A percentile compares a stretch with the other conserved stretches of the same genome.
phyloP scores from a whole-genome alignment of 2,797 vertebrate genomes.

The Salmo trutta region DNA sequence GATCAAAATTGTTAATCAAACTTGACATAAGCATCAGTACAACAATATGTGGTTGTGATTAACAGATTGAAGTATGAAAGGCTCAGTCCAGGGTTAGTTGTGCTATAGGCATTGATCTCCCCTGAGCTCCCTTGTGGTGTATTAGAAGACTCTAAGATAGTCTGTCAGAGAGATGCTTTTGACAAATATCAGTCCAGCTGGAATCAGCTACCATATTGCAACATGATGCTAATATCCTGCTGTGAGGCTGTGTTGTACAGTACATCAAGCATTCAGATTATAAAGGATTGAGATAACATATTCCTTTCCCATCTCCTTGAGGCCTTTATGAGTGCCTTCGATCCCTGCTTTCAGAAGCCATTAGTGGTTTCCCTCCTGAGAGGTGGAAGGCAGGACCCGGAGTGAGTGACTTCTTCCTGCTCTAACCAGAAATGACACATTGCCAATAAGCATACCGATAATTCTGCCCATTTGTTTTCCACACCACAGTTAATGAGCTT shows the following conservation, averaged over 20 bases:
- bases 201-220: slow-evolving; percentile 45
- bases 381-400: slow-evolving; percentile 67
- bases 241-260: slow-evolving; percentile 34
- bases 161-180: slow-evolving; percentile 71
- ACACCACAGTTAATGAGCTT: slow-evolving; percentile 80
- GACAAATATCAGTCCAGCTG: slow-evolving; percentile 71
- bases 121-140: slow-evolving; percentile 32
- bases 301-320: slow-evolving; percentile 61
- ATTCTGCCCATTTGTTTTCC: slow-evolving; percentile 81
- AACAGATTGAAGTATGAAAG: not conserved
- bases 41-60: not conserved
- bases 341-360: slow-evolving; percentile 77
- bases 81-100: not conserved
- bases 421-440: slow-evolving; percentile 80
- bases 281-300: slow-evolving; percentile 67
- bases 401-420: slow-evolving; percentile 70
- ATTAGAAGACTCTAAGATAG: slow-evolving; percentile 55
- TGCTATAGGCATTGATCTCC: slow-evolving; percentile 38
- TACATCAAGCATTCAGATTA: slow-evolving; percentile 61
- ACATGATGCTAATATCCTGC: slow-evolving; percentile 44
- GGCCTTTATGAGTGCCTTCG: slow-evolving; percentile 75
- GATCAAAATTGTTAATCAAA: not conserved
- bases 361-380: slow-evolving; percentile 75
- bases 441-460: slow-evolving; percentile 82
- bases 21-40: not conserved